Evolutionary conservation across 2,113 vertebrate genomes (phyloP).

Genomic region (Protomyctophum bolini): DNA sequence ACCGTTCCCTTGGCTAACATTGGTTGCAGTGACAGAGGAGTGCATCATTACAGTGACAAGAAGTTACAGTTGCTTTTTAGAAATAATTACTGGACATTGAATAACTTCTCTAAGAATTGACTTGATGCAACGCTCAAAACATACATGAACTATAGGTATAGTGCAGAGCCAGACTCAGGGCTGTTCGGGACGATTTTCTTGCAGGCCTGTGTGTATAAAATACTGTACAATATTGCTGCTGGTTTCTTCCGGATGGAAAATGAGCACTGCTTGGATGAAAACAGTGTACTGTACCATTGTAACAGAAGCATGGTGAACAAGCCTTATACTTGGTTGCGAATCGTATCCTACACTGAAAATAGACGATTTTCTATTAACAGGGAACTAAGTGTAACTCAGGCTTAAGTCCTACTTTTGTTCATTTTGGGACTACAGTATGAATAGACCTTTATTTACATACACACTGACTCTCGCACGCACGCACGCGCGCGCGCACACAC

Average conservation of each 20-base stretch:
- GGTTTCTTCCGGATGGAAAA: conserved; percentile 48
- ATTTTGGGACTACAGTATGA: no score
- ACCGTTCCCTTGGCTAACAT: conserved; percentile 31
- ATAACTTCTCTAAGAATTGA: conserved; percentile 31
- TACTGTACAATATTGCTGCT: conserved; percentile 55
- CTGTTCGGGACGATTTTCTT: conserved; percentile 13
- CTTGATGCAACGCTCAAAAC: conserved; percentile 8
- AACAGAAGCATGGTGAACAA: conserved; percentile 12
- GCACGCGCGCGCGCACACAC: background rate
- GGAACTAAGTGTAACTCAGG: no score
- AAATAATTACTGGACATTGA: conserved; percentile 20
- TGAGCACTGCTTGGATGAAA: conserved; percentile 12
- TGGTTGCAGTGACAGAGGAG: conserved; percentile 39
- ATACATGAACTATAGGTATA: conserved; percentile 20
- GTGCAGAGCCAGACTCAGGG: conserved; percentile 19
- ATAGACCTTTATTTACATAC: background rate
- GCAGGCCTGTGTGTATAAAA: conserved; percentile 42
- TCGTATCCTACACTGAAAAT: conserved; percentile 5
- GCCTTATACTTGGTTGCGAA: background rate
- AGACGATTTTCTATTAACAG: background rate
- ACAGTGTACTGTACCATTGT: conserved; percentile 4
- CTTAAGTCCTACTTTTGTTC: no score
- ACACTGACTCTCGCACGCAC: background rate
- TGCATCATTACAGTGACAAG: conserved; percentile 36
- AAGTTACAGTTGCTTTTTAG: conserved; percentile 1